Conservation (phyloP, 2,888 invertebrate species). For the Selenia dentaria region DNA sequence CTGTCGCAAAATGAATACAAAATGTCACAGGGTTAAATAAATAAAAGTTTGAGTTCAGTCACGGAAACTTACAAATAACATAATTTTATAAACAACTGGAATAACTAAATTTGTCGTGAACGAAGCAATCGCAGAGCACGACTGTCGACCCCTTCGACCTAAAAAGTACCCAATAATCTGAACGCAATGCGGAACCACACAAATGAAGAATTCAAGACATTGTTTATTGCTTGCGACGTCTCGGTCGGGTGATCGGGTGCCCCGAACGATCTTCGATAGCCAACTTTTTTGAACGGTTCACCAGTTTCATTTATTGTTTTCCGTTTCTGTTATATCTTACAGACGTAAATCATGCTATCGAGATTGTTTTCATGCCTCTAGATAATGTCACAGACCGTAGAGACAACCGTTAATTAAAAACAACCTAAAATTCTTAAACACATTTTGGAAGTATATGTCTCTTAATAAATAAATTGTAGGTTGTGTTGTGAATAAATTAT, state of each 20-base stretch:
- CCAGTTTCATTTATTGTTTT: constrained; percentile 33
- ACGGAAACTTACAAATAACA: constrained; percentile 26
- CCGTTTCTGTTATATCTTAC: constrained; percentile 18
- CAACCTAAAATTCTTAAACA: too few species aligned
- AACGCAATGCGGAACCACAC: constrained; percentile 60
- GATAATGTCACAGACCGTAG: constrained; percentile 8
- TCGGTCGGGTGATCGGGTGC: constrained; percentile 35
- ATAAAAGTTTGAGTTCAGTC: constrained; percentile 33
- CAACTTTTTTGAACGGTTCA: constrained; percentile 29
- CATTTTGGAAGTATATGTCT: too few species aligned
- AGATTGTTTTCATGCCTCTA: constrained; percentile 8
- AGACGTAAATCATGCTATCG: constrained; percentile 13
- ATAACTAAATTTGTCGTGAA: constrained; percentile 50
- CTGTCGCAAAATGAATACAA: constrained; percentile 13
- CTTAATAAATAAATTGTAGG: too few species aligned
- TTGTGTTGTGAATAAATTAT: too few species aligned
- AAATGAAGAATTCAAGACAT: constrained; percentile 56
- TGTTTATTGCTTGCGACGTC: constrained; percentile 53
- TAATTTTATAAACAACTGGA: constrained; percentile 38
- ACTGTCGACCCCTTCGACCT: constrained; percentile 49
- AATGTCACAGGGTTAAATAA: constrained; percentile 32
- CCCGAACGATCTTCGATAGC: constrained; percentile 30
- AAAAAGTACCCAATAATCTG: constrained; percentile 57
- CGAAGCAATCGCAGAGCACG: constrained; percentile 53
- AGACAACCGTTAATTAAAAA: too few species aligned